A percentile compares a stretch with the other conserved stretches of the same genome.
Evolutionary conservation across 1,140 invertebrate genomes (phyloP).

Genomic region (Nixonia krombeini): DNA sequence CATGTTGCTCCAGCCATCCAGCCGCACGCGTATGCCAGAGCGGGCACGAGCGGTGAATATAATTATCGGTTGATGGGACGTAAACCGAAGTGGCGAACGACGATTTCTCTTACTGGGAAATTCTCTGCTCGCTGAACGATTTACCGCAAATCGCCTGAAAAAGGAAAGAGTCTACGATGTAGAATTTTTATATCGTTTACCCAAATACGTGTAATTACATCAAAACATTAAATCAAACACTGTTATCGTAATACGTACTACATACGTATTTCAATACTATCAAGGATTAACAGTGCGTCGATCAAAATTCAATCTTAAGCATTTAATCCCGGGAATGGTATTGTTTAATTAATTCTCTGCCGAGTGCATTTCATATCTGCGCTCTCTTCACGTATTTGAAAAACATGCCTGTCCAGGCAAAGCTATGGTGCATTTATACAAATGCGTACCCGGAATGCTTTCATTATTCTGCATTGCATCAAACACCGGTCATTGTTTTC

Average conservation of each 20-base stretch:
- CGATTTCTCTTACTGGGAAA: constrained; percentile 50
- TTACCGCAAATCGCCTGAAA: constrained; percentile 34
- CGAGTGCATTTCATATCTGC: constrained; percentile 45
- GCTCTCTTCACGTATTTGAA: constrained; percentile 45
- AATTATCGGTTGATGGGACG: constrained; percentile 50
- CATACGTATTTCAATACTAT: neutral
- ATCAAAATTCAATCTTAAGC: constrained; percentile 25
- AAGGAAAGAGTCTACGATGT: too few species aligned
- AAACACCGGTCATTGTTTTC: constrained; percentile 49
- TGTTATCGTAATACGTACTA: too few species aligned
- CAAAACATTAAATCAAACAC: too few species aligned
- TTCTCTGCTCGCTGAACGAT: constrained; percentile 21
- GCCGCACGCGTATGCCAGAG: constrained; percentile 34
- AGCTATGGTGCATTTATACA: constrained; percentile 38
- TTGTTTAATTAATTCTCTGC: constrained; percentile 48
- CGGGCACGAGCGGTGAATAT: constrained; percentile 41
- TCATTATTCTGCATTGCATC: constrained; percentile 45
- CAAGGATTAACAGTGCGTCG: constrained; percentile 34
- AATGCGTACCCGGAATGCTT: constrained; percentile 28
- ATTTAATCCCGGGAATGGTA: constrained; percentile 29
- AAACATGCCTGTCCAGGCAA: constrained; percentile 33
- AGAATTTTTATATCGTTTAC: too few species aligned
- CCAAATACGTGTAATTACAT: too few species aligned
- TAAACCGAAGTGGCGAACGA: constrained; percentile 37
- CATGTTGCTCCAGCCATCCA: constrained; percentile 25